Conservation (phyloP, 2,113 vertebrate species). For the Rhipidura dahli region DNA sequence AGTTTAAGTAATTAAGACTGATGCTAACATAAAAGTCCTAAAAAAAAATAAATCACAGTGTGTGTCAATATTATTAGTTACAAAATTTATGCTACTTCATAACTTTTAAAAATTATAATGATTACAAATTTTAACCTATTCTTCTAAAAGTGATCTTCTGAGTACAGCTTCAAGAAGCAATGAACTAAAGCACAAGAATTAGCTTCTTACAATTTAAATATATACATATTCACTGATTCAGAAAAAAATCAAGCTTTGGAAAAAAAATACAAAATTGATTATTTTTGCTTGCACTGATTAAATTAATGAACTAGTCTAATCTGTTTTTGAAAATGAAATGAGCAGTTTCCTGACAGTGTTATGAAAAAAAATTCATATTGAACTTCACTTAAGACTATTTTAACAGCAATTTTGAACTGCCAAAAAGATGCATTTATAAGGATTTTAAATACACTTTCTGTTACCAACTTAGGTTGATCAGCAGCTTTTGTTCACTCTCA, state of each 20-base stretch:
- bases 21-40: conserved; percentile 68
- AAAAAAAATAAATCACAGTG: conserved; percentile 71
- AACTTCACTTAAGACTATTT: conserved; percentile 62
- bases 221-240: conserved; percentile 66
- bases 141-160: conserved; percentile 48
- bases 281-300: conserved; percentile 61
- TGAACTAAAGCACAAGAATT: conserved; percentile 68
- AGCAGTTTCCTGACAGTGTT: neutral
- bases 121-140: conserved; percentile 70
- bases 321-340: conserved; percentile 7
- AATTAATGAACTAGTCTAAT: conserved; percentile 58
- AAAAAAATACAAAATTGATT: conserved; percentile 65
- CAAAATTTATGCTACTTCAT: conserved; percentile 74
- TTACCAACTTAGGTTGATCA: conserved; percentile 84
- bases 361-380: conserved; percentile 26
- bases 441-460: conserved; percentile 76
- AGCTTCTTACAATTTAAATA: conserved; percentile 67
- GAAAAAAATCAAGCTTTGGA: conserved; percentile 70
- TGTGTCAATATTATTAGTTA: conserved; percentile 75
- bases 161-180: conserved; percentile 66
- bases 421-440: conserved; percentile 65
- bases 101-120: conserved; percentile 69
- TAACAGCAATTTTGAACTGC: conserved; percentile 62
- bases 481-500: conserved; percentile 79
- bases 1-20: conserved; percentile 74